Evolutionary conservation across 2,888 invertebrate species (phyloP), one percentile per base, ranked within the genome.

Genomic region (Ypsolopha scabrella): DNA sequence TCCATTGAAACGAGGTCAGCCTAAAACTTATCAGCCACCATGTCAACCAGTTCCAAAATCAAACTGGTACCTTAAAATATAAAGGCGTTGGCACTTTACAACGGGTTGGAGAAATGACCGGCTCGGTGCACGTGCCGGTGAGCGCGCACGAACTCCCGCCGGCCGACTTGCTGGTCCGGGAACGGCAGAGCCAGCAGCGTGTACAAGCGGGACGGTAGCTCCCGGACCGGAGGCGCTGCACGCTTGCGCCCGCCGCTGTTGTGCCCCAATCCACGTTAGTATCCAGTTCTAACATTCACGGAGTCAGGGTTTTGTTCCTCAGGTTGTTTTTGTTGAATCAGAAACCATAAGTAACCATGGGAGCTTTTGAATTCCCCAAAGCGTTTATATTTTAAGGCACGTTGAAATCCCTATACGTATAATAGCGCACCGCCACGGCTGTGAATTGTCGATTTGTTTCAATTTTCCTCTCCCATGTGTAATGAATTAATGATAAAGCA

Each of bases 131-230:
- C 81, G 70, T 89, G 89, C 56, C 92, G 90, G 75, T 91, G 91
- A 68, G 90, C 90, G 67, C 94, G 90, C 61, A 91, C 91, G 68
- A 94, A 91, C 85, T 96, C 95, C 58, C 96, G 90, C 70, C 95
- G 88, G 64, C 94, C 96, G 68, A 96, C 92, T 79, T 95, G 95
- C 88, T 96, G 95, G 88, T 96, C 96, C 69, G 95, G 95, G 87
- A 96, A 96, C 62, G 96, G 96, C 70, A 96, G 89, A 62, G 96
- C 96, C 79, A 96, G 90, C 67, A 96, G 91, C 57, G 95, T 95
- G 89, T 94, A 95, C 94, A 94, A 94, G 65, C 94, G 90, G 60
- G 94, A 92, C 53, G 94, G 93, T 88, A 93, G 90, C 70, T 90
- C 90, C 52, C 73, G 70, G 52, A 76, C 79, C 55, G 83, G 76